phyloP scores from a whole-genome alignment of 2,888 invertebrate species.

The Seira musarum region DNA sequence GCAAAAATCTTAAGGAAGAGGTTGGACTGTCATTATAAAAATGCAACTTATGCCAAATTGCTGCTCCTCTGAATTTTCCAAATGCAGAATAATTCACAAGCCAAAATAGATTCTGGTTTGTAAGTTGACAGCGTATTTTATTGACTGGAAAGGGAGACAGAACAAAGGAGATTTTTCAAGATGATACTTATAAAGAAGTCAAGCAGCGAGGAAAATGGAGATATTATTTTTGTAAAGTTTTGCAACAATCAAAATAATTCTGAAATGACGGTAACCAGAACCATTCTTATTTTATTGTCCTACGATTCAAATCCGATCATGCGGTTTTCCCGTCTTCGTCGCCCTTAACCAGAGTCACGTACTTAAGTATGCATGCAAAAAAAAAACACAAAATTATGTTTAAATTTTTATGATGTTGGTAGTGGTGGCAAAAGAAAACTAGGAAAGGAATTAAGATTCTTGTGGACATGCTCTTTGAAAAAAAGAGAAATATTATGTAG shows the following conservation, averaged over 20 bases:
- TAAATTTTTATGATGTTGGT: too few relatives aligned
- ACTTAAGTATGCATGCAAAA: too few relatives aligned
- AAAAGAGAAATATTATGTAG: too few relatives aligned
- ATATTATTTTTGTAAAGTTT: slow-evolving; percentile 27
- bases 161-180: slow-evolving; percentile 6
- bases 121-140: slow-evolving; percentile 39
- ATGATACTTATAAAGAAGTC: slow-evolving; percentile 40
- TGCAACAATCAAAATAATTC: slow-evolving; percentile 29
- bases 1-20: slow-evolving; percentile 2
- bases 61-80: too few relatives aligned
- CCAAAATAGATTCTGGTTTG: slow-evolving; percentile 45
- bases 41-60: too few relatives aligned
- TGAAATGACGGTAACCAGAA: neutral
- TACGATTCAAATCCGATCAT: too few relatives aligned
- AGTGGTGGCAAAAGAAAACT: too few relatives aligned
- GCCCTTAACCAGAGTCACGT: too few relatives aligned
- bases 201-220: slow-evolving; percentile 48
- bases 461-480: neutral
- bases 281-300: too few relatives aligned
- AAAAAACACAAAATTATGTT: too few relatives aligned
- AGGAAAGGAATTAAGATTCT: slow-evolving; percentile 37
- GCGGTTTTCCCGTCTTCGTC: too few relatives aligned
- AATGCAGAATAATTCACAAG: neutral
- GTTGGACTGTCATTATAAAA: neutral
- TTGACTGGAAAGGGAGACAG: slow-evolving; percentile 48